Percentiles rank a stretch among this genome's conserved stretches.
Evolutionary conservation across 2,113 vertebrate species (phyloP).

Genomic region (Piaya cayana): DNA sequence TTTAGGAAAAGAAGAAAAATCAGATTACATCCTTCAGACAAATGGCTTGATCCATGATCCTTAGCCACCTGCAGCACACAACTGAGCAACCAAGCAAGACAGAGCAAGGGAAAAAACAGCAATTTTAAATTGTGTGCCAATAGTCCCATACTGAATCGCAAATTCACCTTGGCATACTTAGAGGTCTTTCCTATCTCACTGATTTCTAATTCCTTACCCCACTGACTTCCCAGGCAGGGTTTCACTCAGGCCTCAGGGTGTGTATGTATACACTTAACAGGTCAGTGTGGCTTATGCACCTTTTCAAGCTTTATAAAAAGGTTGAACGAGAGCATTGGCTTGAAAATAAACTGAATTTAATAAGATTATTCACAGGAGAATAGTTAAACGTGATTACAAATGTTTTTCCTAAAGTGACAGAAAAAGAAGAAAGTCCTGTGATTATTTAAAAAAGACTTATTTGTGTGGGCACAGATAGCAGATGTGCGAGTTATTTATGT

Average conservation of each 20-base stretch:
- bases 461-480: background rate
- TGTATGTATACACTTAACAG: background rate
- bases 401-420: background rate
- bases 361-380: fast-evolving
- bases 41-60: background rate
- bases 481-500: background rate
- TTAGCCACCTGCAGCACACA: background rate
- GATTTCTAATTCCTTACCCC: background rate
- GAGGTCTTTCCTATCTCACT: background rate
- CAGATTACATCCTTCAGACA: background rate
- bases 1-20: background rate
- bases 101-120: background rate
- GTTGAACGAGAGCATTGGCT: background rate
- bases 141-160: background rate
- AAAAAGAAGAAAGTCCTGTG: background rate
- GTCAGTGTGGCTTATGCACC: background rate
- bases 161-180: background rate
- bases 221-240: background rate
- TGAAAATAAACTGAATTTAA: background rate
- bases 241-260: background rate
- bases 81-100: background rate
- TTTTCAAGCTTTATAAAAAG: background rate
- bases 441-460: background rate
- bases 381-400: background rate
- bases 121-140: background rate